Percentiles rank a stretch among this genome's conserved stretches.
Conservation (phyloP, 2,888 invertebrate genomes). For the Dusona sp. region DNA sequence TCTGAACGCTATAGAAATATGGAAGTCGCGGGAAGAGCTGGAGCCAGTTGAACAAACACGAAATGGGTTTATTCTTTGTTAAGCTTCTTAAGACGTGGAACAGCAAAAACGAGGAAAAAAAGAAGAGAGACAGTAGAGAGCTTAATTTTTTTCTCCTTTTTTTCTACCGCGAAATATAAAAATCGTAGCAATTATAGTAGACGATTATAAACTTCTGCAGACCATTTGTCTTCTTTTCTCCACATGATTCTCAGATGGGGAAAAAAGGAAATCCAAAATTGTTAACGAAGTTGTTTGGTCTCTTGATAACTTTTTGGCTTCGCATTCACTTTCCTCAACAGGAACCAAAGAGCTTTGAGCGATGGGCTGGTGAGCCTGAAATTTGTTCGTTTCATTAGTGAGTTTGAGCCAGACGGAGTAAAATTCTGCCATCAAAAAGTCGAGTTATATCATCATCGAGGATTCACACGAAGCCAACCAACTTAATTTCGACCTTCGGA, state of each 20-base stretch:
- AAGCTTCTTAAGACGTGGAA: constrained; percentile 60
- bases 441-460: background rate
- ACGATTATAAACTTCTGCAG: background rate
- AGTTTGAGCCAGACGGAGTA: background rate
- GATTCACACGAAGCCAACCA: background rate
- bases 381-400: background rate
- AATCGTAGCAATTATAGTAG: constrained; percentile 18
- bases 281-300: constrained; percentile 30
- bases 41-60: constrained; percentile 57
- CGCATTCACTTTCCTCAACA: background rate
- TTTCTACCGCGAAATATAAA: constrained; percentile 2
- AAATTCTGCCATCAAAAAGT: background rate
- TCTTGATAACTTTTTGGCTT: constrained; percentile 4
- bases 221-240: constrained; percentile 19
- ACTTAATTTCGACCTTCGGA: constrained; percentile 1
- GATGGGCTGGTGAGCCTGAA: background rate
- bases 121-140: constrained; percentile 14
- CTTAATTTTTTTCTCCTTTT: constrained; percentile 44
- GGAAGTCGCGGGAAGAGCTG: background rate
- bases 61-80: constrained; percentile 64
- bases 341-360: background rate
- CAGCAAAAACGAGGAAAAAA: constrained; percentile 10
- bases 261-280: constrained; percentile 29
- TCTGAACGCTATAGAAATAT: constrained; percentile 31
- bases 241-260: background rate